Conservation (phyloP, 2,888 invertebrate species). For the Drosophila heteroneura region DNA sequence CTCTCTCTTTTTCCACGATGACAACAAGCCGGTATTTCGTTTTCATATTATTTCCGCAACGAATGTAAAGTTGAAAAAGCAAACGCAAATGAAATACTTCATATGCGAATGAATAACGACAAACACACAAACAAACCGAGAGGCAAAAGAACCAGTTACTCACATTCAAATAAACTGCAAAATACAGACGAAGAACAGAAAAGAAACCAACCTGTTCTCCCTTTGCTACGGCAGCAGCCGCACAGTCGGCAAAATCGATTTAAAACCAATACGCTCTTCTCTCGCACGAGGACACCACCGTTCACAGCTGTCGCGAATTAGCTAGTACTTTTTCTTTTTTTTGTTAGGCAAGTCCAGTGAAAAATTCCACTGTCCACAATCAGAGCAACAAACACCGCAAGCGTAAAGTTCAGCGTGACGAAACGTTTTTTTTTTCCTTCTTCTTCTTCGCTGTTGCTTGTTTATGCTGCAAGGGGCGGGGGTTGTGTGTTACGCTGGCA, state of each 20-base stretch:
- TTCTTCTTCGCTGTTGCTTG: conserved; percentile 27
- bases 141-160: conserved; percentile 68
- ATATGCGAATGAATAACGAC: conserved; percentile 39
- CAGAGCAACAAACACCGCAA: conserved; percentile 34
- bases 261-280: conserved; percentile 62
- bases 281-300: conserved; percentile 37
- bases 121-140: conserved; percentile 12
- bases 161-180: conserved; percentile 37
- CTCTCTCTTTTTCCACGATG: conserved; percentile 36
- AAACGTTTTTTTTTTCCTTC: conserved; percentile 54
- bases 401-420: conserved; percentile 66
- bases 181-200: conserved; percentile 29
- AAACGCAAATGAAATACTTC: conserved; percentile 53
- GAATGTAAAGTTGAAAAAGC: conserved; percentile 64
- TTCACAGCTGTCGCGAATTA: conserved; percentile 14
- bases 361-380: conserved; percentile 40
- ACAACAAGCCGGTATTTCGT: conserved; percentile 80
- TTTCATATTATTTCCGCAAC: conserved; percentile 69
- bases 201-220: conserved; percentile 75
- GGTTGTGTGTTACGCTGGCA: conserved; percentile 39
- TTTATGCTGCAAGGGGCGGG: conserved; percentile 14
- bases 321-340: conserved; percentile 1
- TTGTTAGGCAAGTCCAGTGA: conserved; percentile 10
- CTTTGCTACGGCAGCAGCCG: conserved; percentile 37
- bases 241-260: conserved; percentile 78